phyloP scores from a whole-genome alignment of 2,113 vertebrate species.

The Callipepla californica region DNA sequence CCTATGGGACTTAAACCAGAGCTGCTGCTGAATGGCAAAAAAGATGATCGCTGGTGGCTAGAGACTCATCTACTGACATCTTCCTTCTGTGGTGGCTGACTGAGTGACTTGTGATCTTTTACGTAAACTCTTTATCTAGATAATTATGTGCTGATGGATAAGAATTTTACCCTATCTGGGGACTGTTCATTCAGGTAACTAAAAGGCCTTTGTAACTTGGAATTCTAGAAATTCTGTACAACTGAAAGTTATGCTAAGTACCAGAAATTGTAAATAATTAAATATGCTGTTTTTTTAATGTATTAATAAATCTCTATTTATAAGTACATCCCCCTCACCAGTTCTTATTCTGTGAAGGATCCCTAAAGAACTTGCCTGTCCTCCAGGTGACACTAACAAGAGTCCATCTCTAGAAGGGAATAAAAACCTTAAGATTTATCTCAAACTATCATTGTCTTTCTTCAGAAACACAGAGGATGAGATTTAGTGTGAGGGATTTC shows the following conservation, averaged over 20 bases:
- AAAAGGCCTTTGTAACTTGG: background rate
- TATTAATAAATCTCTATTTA: background rate
- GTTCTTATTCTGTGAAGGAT: background rate
- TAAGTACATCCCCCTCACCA: background rate
- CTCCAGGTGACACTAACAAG: background rate
- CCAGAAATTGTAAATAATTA: background rate
- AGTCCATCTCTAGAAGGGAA: background rate
- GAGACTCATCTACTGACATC: background rate
- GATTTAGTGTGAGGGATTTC: background rate
- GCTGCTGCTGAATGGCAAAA: background rate
- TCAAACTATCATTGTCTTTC: rapidly evolving
- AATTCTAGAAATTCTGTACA: background rate
- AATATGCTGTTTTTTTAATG: background rate
- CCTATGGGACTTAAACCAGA: background rate
- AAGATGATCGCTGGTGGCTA: background rate
- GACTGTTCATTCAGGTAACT: background rate
- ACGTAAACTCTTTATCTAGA: background rate
- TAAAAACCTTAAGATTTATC: background rate
- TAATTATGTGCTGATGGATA: background rate
- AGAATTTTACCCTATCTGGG: background rate
- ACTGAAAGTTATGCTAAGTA: background rate
- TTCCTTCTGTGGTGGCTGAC: background rate
- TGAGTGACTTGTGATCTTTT: background rate
- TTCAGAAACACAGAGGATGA: background rate
- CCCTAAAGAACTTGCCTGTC: background rate